Conservation (phyloP, 2,797 vertebrate genomes). For the Karalla daura region DNA sequence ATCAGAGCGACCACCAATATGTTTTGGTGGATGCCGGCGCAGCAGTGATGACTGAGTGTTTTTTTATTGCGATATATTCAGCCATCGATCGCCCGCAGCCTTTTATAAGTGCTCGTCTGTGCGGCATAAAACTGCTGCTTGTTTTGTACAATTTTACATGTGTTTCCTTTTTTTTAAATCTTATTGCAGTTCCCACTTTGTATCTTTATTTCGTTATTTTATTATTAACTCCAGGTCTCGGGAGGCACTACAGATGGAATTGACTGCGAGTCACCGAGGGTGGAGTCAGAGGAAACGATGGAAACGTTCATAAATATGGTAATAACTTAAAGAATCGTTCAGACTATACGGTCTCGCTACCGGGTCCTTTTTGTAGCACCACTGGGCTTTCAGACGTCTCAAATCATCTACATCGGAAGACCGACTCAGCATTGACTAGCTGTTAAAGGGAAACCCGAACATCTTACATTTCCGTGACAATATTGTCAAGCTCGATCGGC, state of each 20-base stretch:
- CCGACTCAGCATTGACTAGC: background rate
- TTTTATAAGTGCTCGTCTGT: slow-evolving; percentile 36
- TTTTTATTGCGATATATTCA: slow-evolving; percentile 37
- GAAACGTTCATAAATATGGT: background rate
- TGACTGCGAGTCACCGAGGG: slow-evolving; percentile 28
- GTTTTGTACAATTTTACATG: slow-evolving; percentile 22
- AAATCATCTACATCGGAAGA: background rate
- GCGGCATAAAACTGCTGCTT: slow-evolving; percentile 24
- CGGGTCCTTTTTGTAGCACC: slow-evolving; percentile 12
- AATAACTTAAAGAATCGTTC: background rate
- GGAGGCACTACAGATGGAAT: slow-evolving; percentile 44
- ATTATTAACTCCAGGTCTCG: slow-evolving; percentile 51
- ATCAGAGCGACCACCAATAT: slow-evolving; percentile 31
- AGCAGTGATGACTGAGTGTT: slow-evolving; percentile 16
- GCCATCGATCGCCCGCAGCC: slow-evolving; percentile 41
- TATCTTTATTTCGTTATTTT: slow-evolving; percentile 45
- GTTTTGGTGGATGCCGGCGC: slow-evolving; percentile 20
- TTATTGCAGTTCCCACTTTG: slow-evolving; percentile 27
- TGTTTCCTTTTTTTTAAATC: slow-evolving; percentile 27
- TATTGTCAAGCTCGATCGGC: background rate
- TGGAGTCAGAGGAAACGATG: slow-evolving; percentile 26
- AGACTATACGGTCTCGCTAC: background rate
- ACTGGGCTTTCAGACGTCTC: background rate
- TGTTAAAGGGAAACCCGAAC: background rate
- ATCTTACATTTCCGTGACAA: background rate